These are phyloP conservation scores for Platysteira castanea DNA, from an alignment of 2,113 vertebrate genomes.

Conservation along the genomic window DNA sequence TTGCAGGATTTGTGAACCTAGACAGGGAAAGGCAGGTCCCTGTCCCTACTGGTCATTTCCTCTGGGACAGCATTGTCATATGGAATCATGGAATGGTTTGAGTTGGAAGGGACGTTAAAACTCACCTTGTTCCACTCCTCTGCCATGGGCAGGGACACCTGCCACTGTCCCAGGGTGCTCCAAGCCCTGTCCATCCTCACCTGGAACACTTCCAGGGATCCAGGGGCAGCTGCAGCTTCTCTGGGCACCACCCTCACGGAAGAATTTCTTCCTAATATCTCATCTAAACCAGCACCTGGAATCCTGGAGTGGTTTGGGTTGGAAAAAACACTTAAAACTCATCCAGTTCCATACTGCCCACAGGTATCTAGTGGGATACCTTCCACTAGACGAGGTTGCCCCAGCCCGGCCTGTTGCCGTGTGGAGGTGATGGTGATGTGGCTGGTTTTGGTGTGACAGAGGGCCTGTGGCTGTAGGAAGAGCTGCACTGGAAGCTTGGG, in stretches of 20 bases:
- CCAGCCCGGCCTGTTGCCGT: background rate
- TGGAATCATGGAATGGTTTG: background rate
- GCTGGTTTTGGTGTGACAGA: background rate
- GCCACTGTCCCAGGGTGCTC: background rate
- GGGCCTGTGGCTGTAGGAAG: background rate
- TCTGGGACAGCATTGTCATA: background rate
- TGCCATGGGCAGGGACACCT: background rate
- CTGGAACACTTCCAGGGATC: background rate
- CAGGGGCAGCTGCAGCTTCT: background rate
- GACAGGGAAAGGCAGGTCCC: background rate
- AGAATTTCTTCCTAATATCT: background rate
- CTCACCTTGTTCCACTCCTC: background rate
- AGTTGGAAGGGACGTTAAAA: background rate
- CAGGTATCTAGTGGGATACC: background rate
- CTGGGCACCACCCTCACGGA: background rate
- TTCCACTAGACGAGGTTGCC: background rate
- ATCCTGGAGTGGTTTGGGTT: background rate
- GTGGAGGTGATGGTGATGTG: accelerated
- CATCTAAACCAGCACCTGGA: background rate
- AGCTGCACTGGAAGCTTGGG: background rate
- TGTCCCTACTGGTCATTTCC: accelerated
- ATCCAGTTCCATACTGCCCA: background rate
- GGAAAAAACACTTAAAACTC: background rate
- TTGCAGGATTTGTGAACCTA: background rate
- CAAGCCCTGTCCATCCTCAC: background rate